These are phyloP conservation scores for Helicolenus hilgendorfi DNA, from an alignment of 2,797 vertebrate genomes.

Conservation along the genomic window DNA sequence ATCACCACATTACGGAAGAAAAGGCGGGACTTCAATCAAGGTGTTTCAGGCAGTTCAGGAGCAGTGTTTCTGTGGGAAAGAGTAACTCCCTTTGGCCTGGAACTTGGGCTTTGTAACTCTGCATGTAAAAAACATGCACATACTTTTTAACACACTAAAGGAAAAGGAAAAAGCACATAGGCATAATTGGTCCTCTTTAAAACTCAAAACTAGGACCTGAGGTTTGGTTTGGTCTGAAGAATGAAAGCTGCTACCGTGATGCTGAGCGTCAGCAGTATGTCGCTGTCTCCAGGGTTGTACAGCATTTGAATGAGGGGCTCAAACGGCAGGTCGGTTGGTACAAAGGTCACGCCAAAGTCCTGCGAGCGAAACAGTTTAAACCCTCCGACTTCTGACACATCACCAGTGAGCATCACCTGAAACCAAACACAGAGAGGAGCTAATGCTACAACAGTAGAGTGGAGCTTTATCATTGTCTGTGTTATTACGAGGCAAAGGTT, in stretches of 20 bases:
- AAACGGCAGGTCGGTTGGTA: slow-evolving; percentile 92
- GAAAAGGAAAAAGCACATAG: no score
- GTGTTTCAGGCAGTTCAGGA: no score
- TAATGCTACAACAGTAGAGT: not conserved
- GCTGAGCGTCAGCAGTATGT: slow-evolving; percentile 92
- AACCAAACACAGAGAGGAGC: slow-evolving; percentile 31
- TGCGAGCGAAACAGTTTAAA: slow-evolving; percentile 93
- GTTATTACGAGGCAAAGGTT: not conserved
- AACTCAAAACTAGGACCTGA: not conserved
- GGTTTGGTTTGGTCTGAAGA: not conserved
- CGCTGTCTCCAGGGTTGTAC: slow-evolving; percentile 91
- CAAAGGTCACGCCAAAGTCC: slow-evolving; percentile 93
- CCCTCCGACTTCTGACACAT: slow-evolving; percentile 90
- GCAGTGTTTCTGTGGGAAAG: no score
- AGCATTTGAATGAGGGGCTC: slow-evolving; percentile 93
- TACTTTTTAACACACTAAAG: no score
- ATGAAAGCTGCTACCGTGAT: slow-evolving; percentile 83
- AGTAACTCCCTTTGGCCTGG: no score
- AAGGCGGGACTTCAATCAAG: no score
- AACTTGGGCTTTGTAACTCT: no score
- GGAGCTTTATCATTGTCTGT: not conserved
- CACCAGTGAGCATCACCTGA: slow-evolving; percentile 95
- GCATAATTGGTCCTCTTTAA: not conserved
- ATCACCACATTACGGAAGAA: no score
- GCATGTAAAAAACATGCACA: no score